Conservation (phyloP, 1,140 invertebrate genomes). For the Tetragnatha versicolor region DNA sequence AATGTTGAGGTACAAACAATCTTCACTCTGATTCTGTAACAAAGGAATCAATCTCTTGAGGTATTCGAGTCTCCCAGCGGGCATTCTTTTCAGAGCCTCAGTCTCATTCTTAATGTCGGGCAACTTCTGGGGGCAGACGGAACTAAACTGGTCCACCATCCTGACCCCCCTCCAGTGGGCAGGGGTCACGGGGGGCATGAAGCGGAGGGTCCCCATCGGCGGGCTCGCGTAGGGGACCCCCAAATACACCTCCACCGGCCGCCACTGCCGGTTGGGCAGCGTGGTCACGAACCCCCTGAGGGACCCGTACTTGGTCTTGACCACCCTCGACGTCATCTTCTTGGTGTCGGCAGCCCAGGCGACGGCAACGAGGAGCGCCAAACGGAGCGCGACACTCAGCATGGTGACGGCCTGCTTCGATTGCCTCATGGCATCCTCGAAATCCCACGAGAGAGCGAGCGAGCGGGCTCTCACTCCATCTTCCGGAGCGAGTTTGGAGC, state of each 20-base stretch:
- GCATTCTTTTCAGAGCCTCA: slow-evolving; percentile 73
- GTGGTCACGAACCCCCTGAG: slow-evolving; percentile 86
- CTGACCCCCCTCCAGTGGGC: slow-evolving; percentile 79
- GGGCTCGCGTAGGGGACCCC: slow-evolving; percentile 83
- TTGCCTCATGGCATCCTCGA: too few relatives aligned
- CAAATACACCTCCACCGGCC: slow-evolving; percentile 80
- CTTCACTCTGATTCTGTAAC: slow-evolving; percentile 90
- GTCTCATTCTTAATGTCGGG: slow-evolving; percentile 75
- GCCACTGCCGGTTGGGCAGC: slow-evolving; percentile 80
- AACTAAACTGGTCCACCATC: slow-evolving; percentile 64
- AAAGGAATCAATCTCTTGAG: slow-evolving; percentile 84
- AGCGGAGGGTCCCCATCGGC: slow-evolving; percentile 84
- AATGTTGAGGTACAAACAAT: slow-evolving; percentile 96
- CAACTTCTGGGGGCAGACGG: slow-evolving; percentile 66
- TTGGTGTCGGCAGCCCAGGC: slow-evolving; percentile 14
- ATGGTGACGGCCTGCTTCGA: too few relatives aligned
- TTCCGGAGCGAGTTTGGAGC: too few relatives aligned
- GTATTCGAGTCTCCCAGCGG: slow-evolving; percentile 83
- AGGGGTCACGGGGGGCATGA: slow-evolving; percentile 93
- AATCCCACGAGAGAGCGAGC: too few relatives aligned
- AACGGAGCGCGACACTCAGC: too few relatives aligned
- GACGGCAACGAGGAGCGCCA: not conserved
- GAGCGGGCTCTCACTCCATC: not conserved
- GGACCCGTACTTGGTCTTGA: slow-evolving; percentile 88
- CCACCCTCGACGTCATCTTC: slow-evolving; percentile 68